Evolutionary conservation across 2,888 invertebrate species (phyloP), one percentile per base, ranked within the genome.

Genomic region (Argyresthia albistria): DNA sequence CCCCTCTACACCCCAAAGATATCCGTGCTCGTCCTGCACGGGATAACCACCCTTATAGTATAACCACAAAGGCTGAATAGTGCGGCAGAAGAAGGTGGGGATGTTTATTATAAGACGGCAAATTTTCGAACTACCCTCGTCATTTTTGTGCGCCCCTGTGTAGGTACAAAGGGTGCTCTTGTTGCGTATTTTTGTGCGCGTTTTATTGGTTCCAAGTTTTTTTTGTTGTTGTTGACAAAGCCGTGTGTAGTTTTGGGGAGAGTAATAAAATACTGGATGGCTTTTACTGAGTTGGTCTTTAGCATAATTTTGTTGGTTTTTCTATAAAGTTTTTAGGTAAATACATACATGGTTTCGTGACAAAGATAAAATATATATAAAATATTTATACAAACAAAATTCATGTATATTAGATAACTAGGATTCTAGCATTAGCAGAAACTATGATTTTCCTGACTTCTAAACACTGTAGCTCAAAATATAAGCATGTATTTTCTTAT

Each of bases 71-170:
- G 36, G 10, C 10, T 39, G 10, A 39, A 3, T 9, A 39, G 39
- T 4, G 25, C 39, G 39, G 39, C 39, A 39, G n/a, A 39, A 39
- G 39, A n/a, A 39, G 1, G 11, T 48, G 4, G 14, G 16, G 11
- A 25, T 35, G 16, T 12, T 15, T 43, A 9, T 43, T 12, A 69
- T 67, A 69, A 73, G 73, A 70, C 80, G 79, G 83, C 82, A 72
- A 87, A 83, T 82, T 86, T 83, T 72, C 75, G 80, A 80, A 79
- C 82, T 80, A 79, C 83, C 82, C 80, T 70, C 67, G 75, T 80
- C 76, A 77, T 77, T 75, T 75, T 65, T 67, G 69, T 62, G 69
- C 70, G 64, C 64, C 70, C 72, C 12, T 45, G 43, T 51, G 45
- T 72, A 25, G 25, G 25, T 25, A 76, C 72, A 75, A 67, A 70